Percentiles rank a stretch among this genome's conserved stretches.
These are phyloP conservation scores for Forbesichthys papilliferus DNA, from an alignment of 2,113 vertebrate genomes.

Conservation along the genomic window DNA sequence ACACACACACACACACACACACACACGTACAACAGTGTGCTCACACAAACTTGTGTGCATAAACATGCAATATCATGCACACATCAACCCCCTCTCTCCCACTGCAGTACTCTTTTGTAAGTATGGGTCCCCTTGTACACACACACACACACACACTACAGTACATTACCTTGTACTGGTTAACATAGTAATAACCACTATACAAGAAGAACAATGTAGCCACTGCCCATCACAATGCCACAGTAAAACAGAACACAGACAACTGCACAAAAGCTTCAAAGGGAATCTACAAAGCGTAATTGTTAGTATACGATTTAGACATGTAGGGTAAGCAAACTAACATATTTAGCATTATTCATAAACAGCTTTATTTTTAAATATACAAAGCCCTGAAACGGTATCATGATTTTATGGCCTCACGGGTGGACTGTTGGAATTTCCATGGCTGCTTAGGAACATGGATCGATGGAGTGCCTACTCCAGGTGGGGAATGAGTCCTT, in stretches of 20 bases:
- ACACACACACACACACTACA: constrained; percentile 20
- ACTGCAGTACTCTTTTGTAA: background rate
- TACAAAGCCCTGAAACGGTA: background rate
- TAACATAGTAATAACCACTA: too few relatives aligned
- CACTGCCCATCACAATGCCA: background rate
- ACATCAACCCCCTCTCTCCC: constrained; percentile 30
- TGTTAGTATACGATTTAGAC: too few relatives aligned
- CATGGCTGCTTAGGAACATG: constrained; percentile 58
- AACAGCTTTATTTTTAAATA: background rate
- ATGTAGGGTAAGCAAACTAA: background rate
- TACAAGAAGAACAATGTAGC: too few relatives aligned
- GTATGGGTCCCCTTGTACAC: background rate
- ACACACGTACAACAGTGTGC: constrained; percentile 3
- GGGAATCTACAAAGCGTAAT: too few relatives aligned
- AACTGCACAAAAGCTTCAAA: too few relatives aligned
- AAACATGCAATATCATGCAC: constrained; percentile 26
- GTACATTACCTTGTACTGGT: too few relatives aligned
- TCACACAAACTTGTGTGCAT: constrained; percentile 28
- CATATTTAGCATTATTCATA: background rate
- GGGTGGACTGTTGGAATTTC: constrained; percentile 54
- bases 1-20: constrained; percentile 60
- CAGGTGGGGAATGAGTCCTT: too few relatives aligned
- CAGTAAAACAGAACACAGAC: constrained; percentile 1
- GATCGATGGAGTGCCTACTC: too few relatives aligned
- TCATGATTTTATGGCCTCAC: constrained; percentile 41